A percentile compares a stretch with the other conserved stretches of the same genome.
phyloP scores from a whole-genome alignment of 2,797 vertebrate species.

The Picus viridis region DNA sequence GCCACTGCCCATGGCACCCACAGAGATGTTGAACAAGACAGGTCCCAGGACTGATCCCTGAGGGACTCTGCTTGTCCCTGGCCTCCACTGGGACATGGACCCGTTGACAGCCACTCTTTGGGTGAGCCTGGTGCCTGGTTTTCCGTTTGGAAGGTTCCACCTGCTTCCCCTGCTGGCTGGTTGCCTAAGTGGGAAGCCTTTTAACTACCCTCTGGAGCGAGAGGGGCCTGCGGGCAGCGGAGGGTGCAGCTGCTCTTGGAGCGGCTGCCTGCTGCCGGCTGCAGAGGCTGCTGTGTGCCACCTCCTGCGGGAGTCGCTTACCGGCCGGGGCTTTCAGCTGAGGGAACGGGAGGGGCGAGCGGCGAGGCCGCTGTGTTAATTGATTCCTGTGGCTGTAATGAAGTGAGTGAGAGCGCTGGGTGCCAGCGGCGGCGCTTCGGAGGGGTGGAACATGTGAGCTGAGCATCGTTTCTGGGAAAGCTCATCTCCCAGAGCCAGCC shows the following conservation, averaged over 20 bases:
- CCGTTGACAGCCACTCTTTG: no score
- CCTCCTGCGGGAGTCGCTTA: constrained; percentile 32
- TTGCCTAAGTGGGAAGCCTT: not conserved
- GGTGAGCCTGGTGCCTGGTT: no score
- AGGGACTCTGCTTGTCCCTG: no score
- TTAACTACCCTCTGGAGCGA: constrained; percentile 57
- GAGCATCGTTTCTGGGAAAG: constrained; percentile 31
- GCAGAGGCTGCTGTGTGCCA: constrained; percentile 19
- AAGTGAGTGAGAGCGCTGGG: not conserved
- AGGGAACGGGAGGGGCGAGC: not conserved
- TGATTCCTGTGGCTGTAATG: constrained; percentile 35
- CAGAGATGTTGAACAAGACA: no score
- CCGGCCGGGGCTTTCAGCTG: constrained; percentile 9
- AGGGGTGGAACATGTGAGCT: not conserved
- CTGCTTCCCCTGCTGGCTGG: no score
- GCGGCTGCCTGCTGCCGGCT: not conserved
- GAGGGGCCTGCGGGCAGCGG: constrained; percentile 41
- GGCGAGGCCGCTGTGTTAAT: constrained; percentile 45
- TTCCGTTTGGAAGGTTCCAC: no score
- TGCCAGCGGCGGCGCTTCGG: not conserved
- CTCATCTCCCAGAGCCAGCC: constrained; percentile 15
- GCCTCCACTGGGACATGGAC: no score
- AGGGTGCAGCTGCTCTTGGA: constrained; percentile 19
- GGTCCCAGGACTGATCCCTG: no score
- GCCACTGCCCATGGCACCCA: no score